A percentile compares a stretch with the other conserved stretches of the same genome.
These are phyloP conservation scores for Antheraea assamensis DNA, from an alignment of 2,888 invertebrate genomes.

Conservation along the genomic window DNA sequence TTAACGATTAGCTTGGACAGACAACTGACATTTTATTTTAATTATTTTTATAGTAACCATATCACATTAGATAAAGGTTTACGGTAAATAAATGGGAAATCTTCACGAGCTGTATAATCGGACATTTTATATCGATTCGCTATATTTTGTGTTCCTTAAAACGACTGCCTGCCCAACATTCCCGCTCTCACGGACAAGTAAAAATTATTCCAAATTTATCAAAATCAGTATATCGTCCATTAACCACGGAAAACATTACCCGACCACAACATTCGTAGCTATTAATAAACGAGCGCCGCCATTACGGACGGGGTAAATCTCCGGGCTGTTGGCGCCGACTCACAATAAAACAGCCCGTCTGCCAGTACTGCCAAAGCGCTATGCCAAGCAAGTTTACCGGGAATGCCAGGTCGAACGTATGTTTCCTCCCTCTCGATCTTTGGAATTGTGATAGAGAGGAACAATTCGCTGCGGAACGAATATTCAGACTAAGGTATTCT, in stretches of 20 bases:
- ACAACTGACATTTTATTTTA: no score
- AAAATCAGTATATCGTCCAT: constrained; percentile 57
- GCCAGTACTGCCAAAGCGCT: constrained; percentile 61
- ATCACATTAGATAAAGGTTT: neutral
- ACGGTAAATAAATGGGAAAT: neutral
- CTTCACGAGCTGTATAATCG: neutral
- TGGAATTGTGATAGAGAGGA: constrained; percentile 15
- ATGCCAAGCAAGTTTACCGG: constrained; percentile 66
- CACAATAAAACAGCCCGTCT: constrained; percentile 62
- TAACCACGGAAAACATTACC: constrained; percentile 55
- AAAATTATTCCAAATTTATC: constrained; percentile 52
- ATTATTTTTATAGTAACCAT: neutral
- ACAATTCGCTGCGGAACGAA: constrained; percentile 13
- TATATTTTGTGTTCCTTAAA: constrained; percentile 7
- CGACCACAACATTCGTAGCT: constrained; percentile 54
- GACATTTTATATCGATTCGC: neutral
- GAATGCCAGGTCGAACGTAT: constrained; percentile 26
- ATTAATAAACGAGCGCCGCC: constrained; percentile 59
- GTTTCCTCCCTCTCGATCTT: constrained; percentile 22
- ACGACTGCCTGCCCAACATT: neutral
- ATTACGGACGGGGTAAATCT: constrained; percentile 65
- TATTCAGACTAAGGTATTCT: constrained; percentile 18
- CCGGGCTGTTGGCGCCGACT: constrained; percentile 61
- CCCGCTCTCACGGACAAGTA: constrained; percentile 27
- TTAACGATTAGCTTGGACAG: no score